These are phyloP conservation scores for Gnatocerus cornutus DNA, from an alignment of 2,888 invertebrate species.

Conservation along the genomic window DNA sequence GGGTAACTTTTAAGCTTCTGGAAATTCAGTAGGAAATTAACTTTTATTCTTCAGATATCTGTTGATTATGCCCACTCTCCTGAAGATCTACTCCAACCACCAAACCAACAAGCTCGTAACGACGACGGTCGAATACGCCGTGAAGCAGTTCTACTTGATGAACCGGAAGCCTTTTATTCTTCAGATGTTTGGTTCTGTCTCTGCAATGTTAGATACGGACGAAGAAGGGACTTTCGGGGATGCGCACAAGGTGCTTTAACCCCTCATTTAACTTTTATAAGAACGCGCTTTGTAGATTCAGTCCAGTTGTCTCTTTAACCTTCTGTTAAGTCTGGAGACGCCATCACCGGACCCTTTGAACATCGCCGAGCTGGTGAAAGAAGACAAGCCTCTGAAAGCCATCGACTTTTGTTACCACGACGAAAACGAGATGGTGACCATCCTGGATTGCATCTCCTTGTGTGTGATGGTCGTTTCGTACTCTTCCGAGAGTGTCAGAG, in stretches of 20 bases:
- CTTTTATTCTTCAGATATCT: constrained; percentile 79
- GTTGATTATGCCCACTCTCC: constrained; percentile 96
- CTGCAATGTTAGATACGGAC: constrained; percentile 95
- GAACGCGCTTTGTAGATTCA: constrained; percentile 71
- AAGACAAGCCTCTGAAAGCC: constrained; percentile 92
- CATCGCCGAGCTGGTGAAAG: constrained; percentile 93
- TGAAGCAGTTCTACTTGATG: constrained; percentile 98
- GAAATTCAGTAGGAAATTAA: constrained; percentile 14
- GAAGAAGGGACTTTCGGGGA: constrained; percentile 91
- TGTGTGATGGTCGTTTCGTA: constrained; percentile 99
- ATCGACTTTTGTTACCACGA: constrained; percentile 99
- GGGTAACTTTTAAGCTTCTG: constrained; percentile 75
- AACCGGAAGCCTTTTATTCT: constrained; percentile 98
- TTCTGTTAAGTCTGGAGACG: constrained; percentile 92
- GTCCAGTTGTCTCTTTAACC: constrained; percentile 92
- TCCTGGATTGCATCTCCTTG: constrained; percentile 97
- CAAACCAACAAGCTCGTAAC: constrained; percentile 97
- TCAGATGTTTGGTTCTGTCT: constrained; percentile 99
- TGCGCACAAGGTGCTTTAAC: constrained; percentile 84
- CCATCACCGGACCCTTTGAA: constrained; percentile 95
- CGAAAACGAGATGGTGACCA: constrained; percentile 97
- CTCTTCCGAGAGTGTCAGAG: constrained; percentile 94
- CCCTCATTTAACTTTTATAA: background rate
- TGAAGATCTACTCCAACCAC: constrained; percentile 97
- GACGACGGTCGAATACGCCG: constrained; percentile 97